Base-by-base conservation (phyloP, 2,113 vertebrate genomes). In the Oncorhynchus tshawytscha region DNA sequence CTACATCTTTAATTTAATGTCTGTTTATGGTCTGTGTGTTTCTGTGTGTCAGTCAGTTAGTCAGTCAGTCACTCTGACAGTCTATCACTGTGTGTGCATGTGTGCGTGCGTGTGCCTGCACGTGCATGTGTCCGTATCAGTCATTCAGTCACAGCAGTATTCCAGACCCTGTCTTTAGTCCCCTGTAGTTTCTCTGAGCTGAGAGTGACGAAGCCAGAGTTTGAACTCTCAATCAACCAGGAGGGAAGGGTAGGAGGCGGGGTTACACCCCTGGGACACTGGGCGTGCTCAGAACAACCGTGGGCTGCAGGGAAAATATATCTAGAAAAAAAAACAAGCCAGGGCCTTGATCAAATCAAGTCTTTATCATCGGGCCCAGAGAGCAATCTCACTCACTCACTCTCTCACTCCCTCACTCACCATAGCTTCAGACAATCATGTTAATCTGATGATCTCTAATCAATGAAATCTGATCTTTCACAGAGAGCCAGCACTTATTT, bases 181-280 rank as follows among this genome's bases (percentile, higher is more conserved):
- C 66, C 70, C 62, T 75, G 78, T 82, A 81, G 81, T n/a, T 67
- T 39, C 64, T 62, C 62, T 70, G 48, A 39, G 79, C 67, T 71
- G 82, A 70, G 16, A 82, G 73, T 69, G 69, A 87, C 82, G 76
- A 82, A 48, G 45, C 74, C 69, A 3, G 25, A 77, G 76, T 83
- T 84, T 78, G 82, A 73, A 75, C 79, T 86, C 80, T 85, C 84
- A 81, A 25, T 88, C 84, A 81, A 51, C 64, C 64, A 31, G 82
- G 29, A 72, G 76, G 79, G 79, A 82, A 75, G 76, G 64, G 82
- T 62, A 0, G 39, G 48, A 39, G 39, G 8, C 2, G 34, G 34
- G 34, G 34, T 9, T 39, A 9, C 7, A 39, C 39, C 39, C 39
- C 60, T 79, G 77, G 70, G 59, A 83, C 81, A 71, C 81, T 75